Percentiles rank a stretch among this genome's conserved stretches.
Conservation (phyloP, 2,113 vertebrate species). For the Tichodroma muraria region DNA sequence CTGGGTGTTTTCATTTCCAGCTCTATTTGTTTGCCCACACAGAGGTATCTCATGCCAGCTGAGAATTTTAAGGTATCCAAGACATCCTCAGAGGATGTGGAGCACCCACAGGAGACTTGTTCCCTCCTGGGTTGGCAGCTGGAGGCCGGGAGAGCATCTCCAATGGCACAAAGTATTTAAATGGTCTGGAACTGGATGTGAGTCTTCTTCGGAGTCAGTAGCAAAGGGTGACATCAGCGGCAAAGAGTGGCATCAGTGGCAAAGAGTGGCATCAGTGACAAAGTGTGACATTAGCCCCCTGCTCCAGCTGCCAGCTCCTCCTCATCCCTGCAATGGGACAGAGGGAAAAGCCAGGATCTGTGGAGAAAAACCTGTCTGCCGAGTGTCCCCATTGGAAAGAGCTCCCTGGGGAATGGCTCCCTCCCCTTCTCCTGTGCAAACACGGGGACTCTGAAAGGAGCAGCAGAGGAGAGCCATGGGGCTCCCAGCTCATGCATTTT, state of each 20-base stretch:
- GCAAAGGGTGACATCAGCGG: background rate
- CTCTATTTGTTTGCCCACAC: background rate
- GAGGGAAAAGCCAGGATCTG: background rate
- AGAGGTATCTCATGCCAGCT: background rate
- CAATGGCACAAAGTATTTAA: background rate
- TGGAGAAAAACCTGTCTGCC: background rate
- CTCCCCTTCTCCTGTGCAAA: constrained; percentile 10
- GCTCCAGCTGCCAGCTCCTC: background rate
- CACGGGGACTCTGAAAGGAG: background rate
- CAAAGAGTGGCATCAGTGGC: background rate
- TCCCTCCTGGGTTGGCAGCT: background rate
- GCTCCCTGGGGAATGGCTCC: background rate
- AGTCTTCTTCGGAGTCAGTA: background rate
- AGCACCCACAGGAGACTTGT: background rate
- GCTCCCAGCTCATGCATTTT: constrained; percentile 30
- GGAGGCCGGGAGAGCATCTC: background rate
- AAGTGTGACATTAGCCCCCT: background rate
- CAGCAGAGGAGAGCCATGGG: constrained; percentile 44
- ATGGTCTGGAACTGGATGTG: background rate
- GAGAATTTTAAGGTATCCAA: background rate
- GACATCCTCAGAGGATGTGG: background rate
- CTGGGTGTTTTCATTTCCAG: background rate
- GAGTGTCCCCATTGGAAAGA: background rate
- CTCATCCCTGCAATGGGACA: background rate
- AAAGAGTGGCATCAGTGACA: background rate